A percentile compares a stretch with the other conserved stretches of the same genome.
phyloP scores from a whole-genome alignment of 2,888 invertebrate genomes.

The Drosophila anomelani region DNA sequence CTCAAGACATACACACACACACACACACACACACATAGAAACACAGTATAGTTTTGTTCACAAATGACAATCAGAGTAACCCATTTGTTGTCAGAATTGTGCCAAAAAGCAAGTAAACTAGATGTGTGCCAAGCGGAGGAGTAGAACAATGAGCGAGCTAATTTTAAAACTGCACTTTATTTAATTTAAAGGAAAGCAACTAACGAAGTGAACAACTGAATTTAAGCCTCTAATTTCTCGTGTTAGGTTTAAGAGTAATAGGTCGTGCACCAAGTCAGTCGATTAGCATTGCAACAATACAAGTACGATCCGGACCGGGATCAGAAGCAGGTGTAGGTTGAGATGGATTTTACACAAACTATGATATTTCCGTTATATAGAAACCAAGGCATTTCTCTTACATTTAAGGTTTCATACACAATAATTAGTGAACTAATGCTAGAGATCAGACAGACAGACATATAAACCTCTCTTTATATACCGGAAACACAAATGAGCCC shows the following conservation, averaged over 20 bases:
- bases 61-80: constrained; percentile 73
- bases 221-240: constrained; percentile 68
- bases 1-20: constrained; percentile 4
- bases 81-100: constrained; percentile 71
- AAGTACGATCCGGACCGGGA: constrained; percentile 43
- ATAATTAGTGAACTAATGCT: constrained; percentile 79
- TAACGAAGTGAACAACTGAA: constrained; percentile 76
- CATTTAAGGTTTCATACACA: constrained; percentile 78
- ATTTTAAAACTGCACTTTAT: constrained; percentile 57
- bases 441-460: constrained; percentile 62
- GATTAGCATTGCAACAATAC: constrained; percentile 70
- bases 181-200: constrained; percentile 49
- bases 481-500: constrained; percentile 43
- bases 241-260: constrained; percentile 71
- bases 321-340: constrained; percentile 41
- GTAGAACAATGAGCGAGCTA: constrained; percentile 21
- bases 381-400: constrained; percentile 79
- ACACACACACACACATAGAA: constrained; percentile 28
- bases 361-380: constrained; percentile 71
- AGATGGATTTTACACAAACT: constrained; percentile 70
- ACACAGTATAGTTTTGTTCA: constrained; percentile 61
- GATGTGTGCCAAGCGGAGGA: constrained; percentile 60
- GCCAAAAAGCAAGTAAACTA: constrained; percentile 38
- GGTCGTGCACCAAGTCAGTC: constrained; percentile 71
- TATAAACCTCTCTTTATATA: constrained; percentile 52